Base-by-base conservation (phyloP, 2,888 invertebrate species). In the Drosophila demipolita region DNA sequence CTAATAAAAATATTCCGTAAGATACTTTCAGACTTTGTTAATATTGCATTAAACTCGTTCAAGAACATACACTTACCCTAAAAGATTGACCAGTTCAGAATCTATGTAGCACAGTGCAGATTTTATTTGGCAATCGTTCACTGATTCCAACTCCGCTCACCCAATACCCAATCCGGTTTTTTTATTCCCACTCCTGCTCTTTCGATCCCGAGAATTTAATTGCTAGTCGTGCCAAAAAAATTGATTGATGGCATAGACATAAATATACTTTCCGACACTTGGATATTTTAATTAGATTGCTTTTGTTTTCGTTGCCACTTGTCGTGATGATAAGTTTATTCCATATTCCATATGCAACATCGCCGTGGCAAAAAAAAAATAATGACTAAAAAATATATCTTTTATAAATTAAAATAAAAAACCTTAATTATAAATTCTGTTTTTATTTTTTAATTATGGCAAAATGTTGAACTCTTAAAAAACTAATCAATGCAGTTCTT, bases 251-350 rank as follows among this genome's bases (percentile, higher is more conserved):
- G 26, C n/a, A 48, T 52, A 15, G 45, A 49, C 62, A 53, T 60
- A 73, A 66, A 82, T 68, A 67, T 66, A 54, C 45, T 49, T 60
- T 63, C 36, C 40, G 71, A 68, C 89, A 78, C 70, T 72, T 66
- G 81, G 82, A 73, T 75, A 77, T 87, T 86, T 90, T 70, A 83
- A 90, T 90, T 88, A 81, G 73, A 83, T 79, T 73, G 64, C 76
- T 54, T 67, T 87, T 88, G 88, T 82, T 67, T 64, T 59, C 42
- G 42, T 23, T 29, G 48, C 38, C 77, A 63, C 33, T 57, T 64
- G 49, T 45, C 38, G 38, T 40, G 53, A 26, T 23, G 59, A 45
- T 29, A 33, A 17, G 33, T 32, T 45, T 49, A 59, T 23, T 26
- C 53, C 36, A 66, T 61, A 12, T 8, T 33, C 6, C 9, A 23